These are phyloP conservation scores for Agrochola lota DNA, from an alignment of 2,888 invertebrate species.

Conservation along the genomic window DNA sequence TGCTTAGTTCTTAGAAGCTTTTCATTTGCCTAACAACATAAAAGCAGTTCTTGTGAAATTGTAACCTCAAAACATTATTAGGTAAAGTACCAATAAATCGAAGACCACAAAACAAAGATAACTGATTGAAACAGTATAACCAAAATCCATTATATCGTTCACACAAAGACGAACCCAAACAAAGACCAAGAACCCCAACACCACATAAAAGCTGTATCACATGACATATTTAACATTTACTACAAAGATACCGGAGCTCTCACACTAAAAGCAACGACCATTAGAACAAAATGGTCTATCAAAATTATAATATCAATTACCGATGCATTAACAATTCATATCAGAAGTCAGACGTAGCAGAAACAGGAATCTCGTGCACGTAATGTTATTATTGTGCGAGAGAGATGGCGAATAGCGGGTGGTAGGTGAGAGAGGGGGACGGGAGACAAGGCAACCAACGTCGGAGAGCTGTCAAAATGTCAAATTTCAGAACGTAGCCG, in stretches of 20 bases:
- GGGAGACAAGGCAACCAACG: slow-evolving; percentile 85
- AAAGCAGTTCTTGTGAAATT: not conserved
- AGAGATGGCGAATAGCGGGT: slow-evolving; percentile 72
- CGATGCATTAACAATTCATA: slow-evolving; percentile 90
- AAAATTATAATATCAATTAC: slow-evolving; percentile 90
- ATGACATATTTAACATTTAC: slow-evolving; percentile 74
- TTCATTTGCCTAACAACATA: slow-evolving; percentile 15
- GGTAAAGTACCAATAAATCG: slow-evolving; percentile 45
- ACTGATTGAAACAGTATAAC: slow-evolving; percentile 64
- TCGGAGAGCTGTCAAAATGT: slow-evolving; percentile 91
- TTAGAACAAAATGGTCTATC: slow-evolving; percentile 85
- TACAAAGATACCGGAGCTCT: slow-evolving; percentile 73
- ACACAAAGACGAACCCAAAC: slow-evolving; percentile 63
- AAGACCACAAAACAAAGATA: slow-evolving; percentile 52
- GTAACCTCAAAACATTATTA: slow-evolving; percentile 21
- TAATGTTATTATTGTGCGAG: slow-evolving; percentile 86
- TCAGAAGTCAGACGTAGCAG: slow-evolving; percentile 89
- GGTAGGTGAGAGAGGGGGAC: slow-evolving; percentile 71
- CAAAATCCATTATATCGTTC: slow-evolving; percentile 62
- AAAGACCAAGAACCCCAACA: slow-evolving; percentile 65
- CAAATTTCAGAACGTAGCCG: slow-evolving; percentile 90
- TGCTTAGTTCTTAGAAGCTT: not conserved
- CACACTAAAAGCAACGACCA: slow-evolving; percentile 81
- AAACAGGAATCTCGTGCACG: slow-evolving; percentile 88
- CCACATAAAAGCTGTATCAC: slow-evolving; percentile 74